These are phyloP conservation scores for Epizoanthus illoricatus DNA, from an alignment of 92 coral and sea anemone species.

Conservation along the genomic window DNA sequence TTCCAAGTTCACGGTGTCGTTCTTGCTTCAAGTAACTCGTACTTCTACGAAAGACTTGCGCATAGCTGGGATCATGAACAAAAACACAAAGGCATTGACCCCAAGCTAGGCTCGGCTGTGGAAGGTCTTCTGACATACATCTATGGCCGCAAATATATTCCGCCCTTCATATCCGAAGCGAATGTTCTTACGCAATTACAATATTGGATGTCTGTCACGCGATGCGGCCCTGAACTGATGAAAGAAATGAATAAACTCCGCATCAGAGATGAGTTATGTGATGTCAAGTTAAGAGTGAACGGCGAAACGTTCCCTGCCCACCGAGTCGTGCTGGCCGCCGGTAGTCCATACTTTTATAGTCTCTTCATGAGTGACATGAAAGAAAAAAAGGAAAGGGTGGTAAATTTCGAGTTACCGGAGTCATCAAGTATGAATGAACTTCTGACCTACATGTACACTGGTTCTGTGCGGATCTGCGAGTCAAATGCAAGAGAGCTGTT, in stretches of 20 bases:
- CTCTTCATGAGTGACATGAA: constrained; percentile 28
- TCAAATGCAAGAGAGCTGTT: constrained; percentile 16
- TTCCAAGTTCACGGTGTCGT: constrained; percentile 14
- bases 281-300: constrained; percentile 33
- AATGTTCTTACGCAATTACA: background rate
- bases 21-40: constrained; percentile 21
- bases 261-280: constrained; percentile 43
- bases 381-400: background rate
- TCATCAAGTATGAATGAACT: background rate
- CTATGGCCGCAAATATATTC: background rate
- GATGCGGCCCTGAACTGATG: constrained; percentile 26
- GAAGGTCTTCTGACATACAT: background rate
- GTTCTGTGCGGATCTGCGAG: constrained; percentile 18
- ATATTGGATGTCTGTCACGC: constrained; percentile 9
- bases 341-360: constrained; percentile 48
- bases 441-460: constrained; percentile 23
- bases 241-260: constrained; percentile 38
- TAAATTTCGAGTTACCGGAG: constrained; percentile 4
- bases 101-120: background rate
- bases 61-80: background rate
- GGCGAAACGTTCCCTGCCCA: constrained; percentile 51
- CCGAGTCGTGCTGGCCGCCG: constrained; percentile 46
- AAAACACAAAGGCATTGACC: background rate
- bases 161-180: background rate
- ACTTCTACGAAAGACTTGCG: constrained; percentile 7